Evolutionary conservation across 2,888 invertebrate genomes (phyloP).

Genomic region (Thysanoteuthis rhombus): DNA sequence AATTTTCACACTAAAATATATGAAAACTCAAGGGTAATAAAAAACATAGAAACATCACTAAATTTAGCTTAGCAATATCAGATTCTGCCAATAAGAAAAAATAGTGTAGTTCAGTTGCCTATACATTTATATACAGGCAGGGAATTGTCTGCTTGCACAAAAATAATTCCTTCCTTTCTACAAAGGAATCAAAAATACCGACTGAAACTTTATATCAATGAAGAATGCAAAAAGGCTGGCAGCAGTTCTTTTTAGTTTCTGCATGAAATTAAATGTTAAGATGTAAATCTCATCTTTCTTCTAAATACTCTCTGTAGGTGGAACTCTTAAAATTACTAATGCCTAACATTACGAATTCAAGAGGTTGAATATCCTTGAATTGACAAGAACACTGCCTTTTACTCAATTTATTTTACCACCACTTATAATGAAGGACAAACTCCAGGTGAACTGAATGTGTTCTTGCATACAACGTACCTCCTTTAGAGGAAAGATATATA

Average conservation of each 20-base stretch:
- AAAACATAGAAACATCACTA: too few relatives aligned
- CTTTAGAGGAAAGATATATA: too few relatives aligned
- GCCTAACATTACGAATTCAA: not conserved
- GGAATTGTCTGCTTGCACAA: not conserved
- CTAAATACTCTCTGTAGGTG: not conserved
- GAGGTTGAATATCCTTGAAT: not conserved
- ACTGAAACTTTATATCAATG: not conserved
- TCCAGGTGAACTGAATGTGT: not conserved
- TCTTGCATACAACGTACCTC: not conserved
- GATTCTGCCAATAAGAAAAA: not conserved
- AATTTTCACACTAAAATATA: too few relatives aligned
- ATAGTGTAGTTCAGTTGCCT: not conserved
- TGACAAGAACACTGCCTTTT: not conserved
- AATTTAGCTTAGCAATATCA: not conserved
- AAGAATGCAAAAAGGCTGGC: not conserved
- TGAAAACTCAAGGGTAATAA: too few relatives aligned
- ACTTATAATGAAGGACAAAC: not conserved
- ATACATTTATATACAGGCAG: not conserved
- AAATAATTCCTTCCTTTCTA: slow-evolving; percentile 12
- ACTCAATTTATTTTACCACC: not conserved
- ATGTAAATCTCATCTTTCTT: not conserved
- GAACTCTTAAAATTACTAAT: not conserved
- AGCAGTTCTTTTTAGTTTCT: not conserved
- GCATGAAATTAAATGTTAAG: not conserved
- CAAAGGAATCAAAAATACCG: not conserved